Base-by-base conservation (phyloP, 1,140 invertebrate species). In the Trachymyrmex septentrionalis region DNA sequence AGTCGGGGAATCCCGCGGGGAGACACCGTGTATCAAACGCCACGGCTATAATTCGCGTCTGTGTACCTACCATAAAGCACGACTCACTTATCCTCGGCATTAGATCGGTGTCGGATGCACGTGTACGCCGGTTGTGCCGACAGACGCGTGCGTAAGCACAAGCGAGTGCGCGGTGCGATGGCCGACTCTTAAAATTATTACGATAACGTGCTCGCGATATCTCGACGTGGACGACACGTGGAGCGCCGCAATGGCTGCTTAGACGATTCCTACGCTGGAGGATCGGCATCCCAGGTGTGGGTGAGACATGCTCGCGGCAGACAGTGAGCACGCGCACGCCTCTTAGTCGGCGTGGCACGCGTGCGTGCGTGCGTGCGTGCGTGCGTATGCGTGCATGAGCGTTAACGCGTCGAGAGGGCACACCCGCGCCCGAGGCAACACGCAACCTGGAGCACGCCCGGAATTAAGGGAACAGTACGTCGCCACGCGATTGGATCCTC, bases 361-460 rank as follows among this genome's bases (percentile, higher is more conserved):
- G n/a, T 21, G 66, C 48, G 21, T 34, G 55, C 50, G 19, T 53
- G n/a, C n/a, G n/a, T n/a, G 61, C 64, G n/a, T 21, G 66, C 48
- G 21, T 34, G 55, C 50, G 19, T 53, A n/a, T 24, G 50, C 44
- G 86, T 53, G 81, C n/a, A 77, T 63, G 85, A 75, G 88, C 75
- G 86, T 87, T 90, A 90, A 87, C 89, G 88, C 88, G 76, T 64
- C 86, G 81, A 85, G 86, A 88, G 61, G 88, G 72, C 89, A 90
- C 89, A 90, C 89, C 89, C 89, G 88, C 88, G 88, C 88, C 89
- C 66, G 76, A 90, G 89, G 89, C 82, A 48, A 85, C 86, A 87
- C 80, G 88, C 86, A 89, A 89, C 84, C 87, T 55, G 61, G 55
- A 86, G 77, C 77, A 77, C 76, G 87, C 78, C 66, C 30, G 64